Evolutionary conservation across 1,140 invertebrate genomes (phyloP).

Genomic region (Thaumetopoea pityocampa): DNA sequence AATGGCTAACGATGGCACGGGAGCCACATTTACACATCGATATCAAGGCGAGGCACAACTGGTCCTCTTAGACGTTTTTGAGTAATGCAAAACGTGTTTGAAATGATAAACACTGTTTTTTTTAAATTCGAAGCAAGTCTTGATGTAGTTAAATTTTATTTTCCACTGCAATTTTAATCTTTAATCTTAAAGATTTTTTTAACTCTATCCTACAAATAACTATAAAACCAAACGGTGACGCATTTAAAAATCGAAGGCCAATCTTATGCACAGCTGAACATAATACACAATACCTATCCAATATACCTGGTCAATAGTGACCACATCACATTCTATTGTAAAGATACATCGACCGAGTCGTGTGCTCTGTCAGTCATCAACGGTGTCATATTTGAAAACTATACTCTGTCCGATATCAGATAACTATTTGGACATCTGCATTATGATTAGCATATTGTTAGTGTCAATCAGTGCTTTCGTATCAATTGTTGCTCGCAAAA

Average conservation of each 20-base stretch:
- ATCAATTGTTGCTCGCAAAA: conserved; percentile 34
- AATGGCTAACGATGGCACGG: conserved; percentile 48
- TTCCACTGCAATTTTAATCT: conserved; percentile 20
- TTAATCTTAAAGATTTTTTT: conserved; percentile 18
- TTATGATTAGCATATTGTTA: conserved; percentile 48
- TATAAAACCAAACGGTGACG: conserved; percentile 47
- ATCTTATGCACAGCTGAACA: conserved; percentile 38
- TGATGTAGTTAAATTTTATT: conserved; percentile 22
- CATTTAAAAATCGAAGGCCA: conserved; percentile 37
- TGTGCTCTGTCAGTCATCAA: conserved; percentile 41
- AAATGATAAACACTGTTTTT: conserved; percentile 18
- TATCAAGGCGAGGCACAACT: conserved; percentile 17
- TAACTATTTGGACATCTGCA: conserved; percentile 59
- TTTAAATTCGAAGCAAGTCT: conserved; percentile 18
- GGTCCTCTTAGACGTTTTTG: conserved; percentile 18
- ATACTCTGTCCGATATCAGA: conserved; percentile 46
- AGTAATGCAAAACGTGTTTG: conserved; percentile 22
- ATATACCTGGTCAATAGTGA: conserved; percentile 36
- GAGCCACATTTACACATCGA: conserved; percentile 30
- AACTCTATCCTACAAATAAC: conserved; percentile 24
- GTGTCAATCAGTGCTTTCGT: conserved; percentile 52
- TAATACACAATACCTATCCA: conserved; percentile 35
- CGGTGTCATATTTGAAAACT: conserved; percentile 46
- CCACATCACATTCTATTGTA: conserved; percentile 37
- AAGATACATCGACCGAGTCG: conserved; percentile 28